phyloP scores from a whole-genome alignment of 1,140 invertebrate genomes.

The Hypothenemus hampei region DNA sequence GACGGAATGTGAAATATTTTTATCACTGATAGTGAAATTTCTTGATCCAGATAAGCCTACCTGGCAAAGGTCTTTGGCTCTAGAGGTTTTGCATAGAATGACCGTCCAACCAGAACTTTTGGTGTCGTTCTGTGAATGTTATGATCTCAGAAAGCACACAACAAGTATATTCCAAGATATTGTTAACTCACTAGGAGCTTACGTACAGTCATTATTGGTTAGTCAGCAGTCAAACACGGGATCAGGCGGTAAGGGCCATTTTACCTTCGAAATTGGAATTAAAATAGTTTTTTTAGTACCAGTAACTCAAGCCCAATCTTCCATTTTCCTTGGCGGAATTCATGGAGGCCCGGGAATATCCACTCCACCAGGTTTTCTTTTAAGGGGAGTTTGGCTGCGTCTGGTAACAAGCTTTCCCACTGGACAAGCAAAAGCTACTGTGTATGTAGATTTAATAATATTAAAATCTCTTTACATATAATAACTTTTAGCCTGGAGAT shows the following conservation, averaged over 20 bases:
- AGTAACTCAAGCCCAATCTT: constrained; percentile 57
- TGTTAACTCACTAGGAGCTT: constrained; percentile 89
- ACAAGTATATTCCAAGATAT: constrained; percentile 94
- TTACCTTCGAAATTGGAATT: no score
- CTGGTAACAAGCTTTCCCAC: constrained; percentile 78
- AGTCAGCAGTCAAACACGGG: constrained; percentile 53
- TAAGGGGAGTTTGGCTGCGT: constrained; percentile 87
- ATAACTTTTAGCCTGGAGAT: constrained; percentile 76
- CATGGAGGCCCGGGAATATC: constrained; percentile 71
- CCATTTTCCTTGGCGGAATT: constrained; percentile 59
- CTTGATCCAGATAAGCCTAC: constrained; percentile 92
- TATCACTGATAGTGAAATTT: constrained; percentile 95
- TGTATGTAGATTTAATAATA: constrained; percentile 61
- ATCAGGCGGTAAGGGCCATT: constrained; percentile 47
- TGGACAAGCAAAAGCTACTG: constrained; percentile 78
- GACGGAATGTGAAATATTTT: constrained; percentile 97
- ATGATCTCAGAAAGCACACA: constrained; percentile 89
- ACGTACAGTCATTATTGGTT: constrained; percentile 91
- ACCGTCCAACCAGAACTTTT: constrained; percentile 81
- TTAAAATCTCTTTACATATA: constrained; percentile 5
- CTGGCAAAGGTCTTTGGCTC: constrained; percentile 91
- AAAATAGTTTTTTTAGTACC: constrained; percentile 31
- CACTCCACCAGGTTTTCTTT: constrained; percentile 88
- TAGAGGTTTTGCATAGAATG: constrained; percentile 95
- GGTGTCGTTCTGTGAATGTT: constrained; percentile 88